Evolutionary conservation across 2,113 vertebrate genomes (phyloP).

Genomic region (Onychorhynchus coronatus): DNA sequence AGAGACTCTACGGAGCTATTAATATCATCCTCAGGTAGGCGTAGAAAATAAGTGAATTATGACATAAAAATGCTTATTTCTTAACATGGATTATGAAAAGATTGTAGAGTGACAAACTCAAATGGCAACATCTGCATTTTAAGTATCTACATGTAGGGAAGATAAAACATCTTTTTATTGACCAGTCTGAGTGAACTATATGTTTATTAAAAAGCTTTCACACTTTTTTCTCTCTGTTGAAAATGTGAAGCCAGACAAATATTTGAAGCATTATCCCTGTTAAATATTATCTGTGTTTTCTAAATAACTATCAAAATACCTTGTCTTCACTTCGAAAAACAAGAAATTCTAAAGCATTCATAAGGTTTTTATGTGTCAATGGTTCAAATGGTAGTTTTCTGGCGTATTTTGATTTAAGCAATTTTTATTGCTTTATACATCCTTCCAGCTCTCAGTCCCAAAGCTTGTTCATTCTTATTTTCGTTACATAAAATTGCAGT

Average conservation of each 20-base stretch:
- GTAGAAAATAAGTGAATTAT: neutral
- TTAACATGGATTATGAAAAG: neutral
- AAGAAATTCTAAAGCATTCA: neutral
- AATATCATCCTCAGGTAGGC: neutral
- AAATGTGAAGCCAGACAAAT: neutral
- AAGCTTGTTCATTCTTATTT: neutral
- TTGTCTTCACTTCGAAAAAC: neutral
- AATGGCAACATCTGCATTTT: neutral
- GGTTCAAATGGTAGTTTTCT: neutral
- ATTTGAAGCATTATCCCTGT: neutral
- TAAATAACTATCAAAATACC: neutral
- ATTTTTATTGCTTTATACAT: neutral
- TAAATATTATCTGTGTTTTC: neutral
- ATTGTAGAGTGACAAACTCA: neutral
- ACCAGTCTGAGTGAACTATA: neutral
- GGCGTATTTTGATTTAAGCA: neutral
- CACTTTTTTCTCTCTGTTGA: neutral
- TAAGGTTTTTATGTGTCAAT: neutral
- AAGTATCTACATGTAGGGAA: neutral
- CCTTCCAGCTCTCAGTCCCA: neutral
- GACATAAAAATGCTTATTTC: neutral
- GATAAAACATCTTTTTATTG: neutral
- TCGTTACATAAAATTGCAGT: neutral
- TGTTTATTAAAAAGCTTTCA: neutral
- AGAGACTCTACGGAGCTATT: neutral